These are phyloP conservation scores for Poeciliopsis paucimaculata DNA, from an alignment of 2,797 vertebrate genomes.

Conservation along the genomic window DNA sequence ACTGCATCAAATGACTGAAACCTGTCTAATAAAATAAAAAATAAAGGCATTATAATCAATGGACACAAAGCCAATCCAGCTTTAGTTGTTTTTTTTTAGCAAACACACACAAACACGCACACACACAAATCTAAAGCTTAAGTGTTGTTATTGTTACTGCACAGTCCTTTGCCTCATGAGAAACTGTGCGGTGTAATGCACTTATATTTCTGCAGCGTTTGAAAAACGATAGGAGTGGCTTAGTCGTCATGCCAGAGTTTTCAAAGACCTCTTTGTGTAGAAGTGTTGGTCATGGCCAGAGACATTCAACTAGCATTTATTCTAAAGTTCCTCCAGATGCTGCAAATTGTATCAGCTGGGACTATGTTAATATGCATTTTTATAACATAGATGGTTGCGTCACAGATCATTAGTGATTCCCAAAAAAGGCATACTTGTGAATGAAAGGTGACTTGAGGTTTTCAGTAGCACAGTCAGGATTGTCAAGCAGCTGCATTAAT, in stretches of 20 bases:
- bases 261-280: slow-evolving; percentile 79
- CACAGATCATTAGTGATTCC: slow-evolving; percentile 35
- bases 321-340: slow-evolving; percentile 80
- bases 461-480: background rate
- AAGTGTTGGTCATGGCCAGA: slow-evolving; percentile 72
- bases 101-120: slow-evolving; percentile 14
- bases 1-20: slow-evolving; percentile 36
- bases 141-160: slow-evolving; percentile 54
- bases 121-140: slow-evolving; percentile 41
- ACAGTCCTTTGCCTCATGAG: slow-evolving; percentile 46
- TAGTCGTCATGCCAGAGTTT: slow-evolving; percentile 71
- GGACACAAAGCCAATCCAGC: slow-evolving; percentile 33
- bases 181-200: slow-evolving; percentile 61
- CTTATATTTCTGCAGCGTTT: slow-evolving; percentile 69
- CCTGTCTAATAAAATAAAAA: slow-evolving; percentile 12
- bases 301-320: slow-evolving; percentile 77
- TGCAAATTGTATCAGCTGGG: slow-evolving; percentile 76
- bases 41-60: slow-evolving; percentile 37
- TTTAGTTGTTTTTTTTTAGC: slow-evolving; percentile 15
- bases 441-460: background rate
- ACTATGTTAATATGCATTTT: slow-evolving; percentile 67
- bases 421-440: slow-evolving; percentile 5
- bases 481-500: background rate
- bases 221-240: slow-evolving; percentile 77
- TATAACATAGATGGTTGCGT: slow-evolving; percentile 56